Conservation (phyloP, 2,888 invertebrate genomes). For the Chrysolina haemoptera region DNA sequence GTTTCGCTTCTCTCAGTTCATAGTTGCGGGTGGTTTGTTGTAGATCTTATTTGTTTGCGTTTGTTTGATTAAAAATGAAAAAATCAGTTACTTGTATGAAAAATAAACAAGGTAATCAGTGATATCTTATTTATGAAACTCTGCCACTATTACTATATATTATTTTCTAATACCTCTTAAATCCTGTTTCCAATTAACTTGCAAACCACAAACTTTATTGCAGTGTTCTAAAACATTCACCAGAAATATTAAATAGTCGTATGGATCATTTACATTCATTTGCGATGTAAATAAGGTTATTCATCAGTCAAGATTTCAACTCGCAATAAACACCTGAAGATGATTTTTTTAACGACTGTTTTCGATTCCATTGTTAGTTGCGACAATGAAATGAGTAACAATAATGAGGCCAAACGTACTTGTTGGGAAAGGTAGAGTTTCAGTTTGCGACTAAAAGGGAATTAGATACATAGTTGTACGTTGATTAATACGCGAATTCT, state of each 20-base stretch:
- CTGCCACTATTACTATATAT: too few species aligned
- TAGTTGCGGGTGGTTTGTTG: too few species aligned
- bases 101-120: too few species aligned
- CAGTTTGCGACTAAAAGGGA: constrained; percentile 6
- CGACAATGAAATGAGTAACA: constrained; percentile 17
- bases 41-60: too few species aligned
- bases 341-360: constrained; percentile 15
- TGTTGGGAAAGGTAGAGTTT: not conserved
- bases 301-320: constrained; percentile 11
- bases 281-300: constrained; percentile 7
- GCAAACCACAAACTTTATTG: too few species aligned
- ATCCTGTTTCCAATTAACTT: too few species aligned
- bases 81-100: too few species aligned
- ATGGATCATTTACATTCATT: not conserved
- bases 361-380: constrained; percentile 10
- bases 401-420: constrained; percentile 14
- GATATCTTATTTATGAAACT: too few species aligned
- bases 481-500: constrained; percentile 1
- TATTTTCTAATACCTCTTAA: too few species aligned
- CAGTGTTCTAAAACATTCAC: too few species aligned
- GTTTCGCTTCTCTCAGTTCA: too few species aligned
- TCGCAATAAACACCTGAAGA: constrained; percentile 20
- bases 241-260: not conserved
- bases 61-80: too few species aligned
- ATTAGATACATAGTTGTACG: not conserved